Evolutionary conservation across 2,797 vertebrate genomes (phyloP).

Genomic region (Sebastolobus alascanus): DNA sequence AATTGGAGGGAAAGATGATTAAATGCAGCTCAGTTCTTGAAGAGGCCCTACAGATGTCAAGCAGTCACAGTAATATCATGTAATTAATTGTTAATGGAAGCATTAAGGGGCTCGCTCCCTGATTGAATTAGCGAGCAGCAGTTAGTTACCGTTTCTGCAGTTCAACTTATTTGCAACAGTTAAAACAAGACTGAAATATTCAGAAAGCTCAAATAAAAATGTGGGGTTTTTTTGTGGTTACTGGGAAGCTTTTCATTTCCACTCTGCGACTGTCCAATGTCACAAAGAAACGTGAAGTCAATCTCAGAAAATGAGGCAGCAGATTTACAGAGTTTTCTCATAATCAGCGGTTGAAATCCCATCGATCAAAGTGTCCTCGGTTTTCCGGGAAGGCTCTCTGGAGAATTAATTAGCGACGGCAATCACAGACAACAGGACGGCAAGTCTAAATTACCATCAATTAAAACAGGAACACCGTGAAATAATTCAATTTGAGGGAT

Average conservation of each 20-base stretch:
- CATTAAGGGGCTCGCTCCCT: conserved; percentile 13
- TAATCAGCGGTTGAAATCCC: not conserved
- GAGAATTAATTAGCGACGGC: not conserved
- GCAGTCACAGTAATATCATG: conserved; percentile 14
- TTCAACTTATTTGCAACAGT: not conserved
- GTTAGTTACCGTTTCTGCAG: not conserved
- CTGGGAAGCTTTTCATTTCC: not conserved
- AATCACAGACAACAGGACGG: not conserved
- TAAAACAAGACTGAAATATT: not conserved
- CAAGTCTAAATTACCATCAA: not conserved
- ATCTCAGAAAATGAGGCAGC: not conserved
- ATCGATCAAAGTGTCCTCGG: not conserved
- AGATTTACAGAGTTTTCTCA: not conserved
- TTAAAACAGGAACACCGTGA: not conserved
- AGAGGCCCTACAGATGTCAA: conserved; percentile 27
- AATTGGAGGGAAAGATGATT: not conserved
- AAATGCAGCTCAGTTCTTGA: not conserved
- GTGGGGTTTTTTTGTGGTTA: not conserved
- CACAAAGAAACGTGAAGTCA: not conserved
- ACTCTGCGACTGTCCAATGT: not conserved
- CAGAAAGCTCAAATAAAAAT: not conserved
- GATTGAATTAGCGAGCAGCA: not conserved
- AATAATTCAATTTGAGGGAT: not conserved
- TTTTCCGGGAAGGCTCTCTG: not conserved
- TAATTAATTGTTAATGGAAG: conserved; percentile 29